Percentiles rank a stretch among this genome's conserved stretches.
Conservation (phyloP, 37 sponge, comb jelly and placozoan genomes). For the Ephydatia muelleri region DNA sequence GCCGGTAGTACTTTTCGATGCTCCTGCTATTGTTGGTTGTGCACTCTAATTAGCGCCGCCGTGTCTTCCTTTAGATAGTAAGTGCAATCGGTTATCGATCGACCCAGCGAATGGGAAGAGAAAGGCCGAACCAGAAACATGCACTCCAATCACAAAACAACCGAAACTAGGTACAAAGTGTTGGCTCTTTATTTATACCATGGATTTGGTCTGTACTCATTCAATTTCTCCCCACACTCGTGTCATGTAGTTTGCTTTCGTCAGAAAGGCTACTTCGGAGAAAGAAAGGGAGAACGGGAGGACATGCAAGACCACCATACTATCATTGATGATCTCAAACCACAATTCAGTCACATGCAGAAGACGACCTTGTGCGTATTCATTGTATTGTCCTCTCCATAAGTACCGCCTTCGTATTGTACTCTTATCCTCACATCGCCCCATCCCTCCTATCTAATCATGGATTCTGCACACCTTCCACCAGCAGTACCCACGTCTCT, state of each 20-base stretch:
- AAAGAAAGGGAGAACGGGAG: constrained; percentile 84
- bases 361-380: not conserved
- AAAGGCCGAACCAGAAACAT: not conserved
- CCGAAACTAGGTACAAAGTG: not conserved
- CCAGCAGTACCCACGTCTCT: constrained; percentile 43
- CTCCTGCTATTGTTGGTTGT: too few species aligned
- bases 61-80: constrained; percentile 12
- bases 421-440: not conserved
- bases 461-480: not conserved
- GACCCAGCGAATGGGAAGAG: not conserved
- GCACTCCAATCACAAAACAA: not conserved
- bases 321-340: constrained; percentile 56
- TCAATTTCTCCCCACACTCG: not conserved
- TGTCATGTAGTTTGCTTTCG: not conserved
- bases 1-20: not conserved
- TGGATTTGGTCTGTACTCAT: too few species aligned
- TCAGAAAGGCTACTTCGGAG: constrained; percentile 70
- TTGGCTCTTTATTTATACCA: not conserved
- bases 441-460: not conserved
- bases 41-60: not conserved
- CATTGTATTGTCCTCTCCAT: not conserved
- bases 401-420: not conserved
- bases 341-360: not conserved
- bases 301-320: constrained; percentile 90
- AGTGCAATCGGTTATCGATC: not conserved